A percentile compares a stretch with the other conserved stretches of the same genome.
Evolutionary conservation across 2,113 vertebrate genomes (phyloP).

Genomic region (Tricholaema leucomelas): DNA sequence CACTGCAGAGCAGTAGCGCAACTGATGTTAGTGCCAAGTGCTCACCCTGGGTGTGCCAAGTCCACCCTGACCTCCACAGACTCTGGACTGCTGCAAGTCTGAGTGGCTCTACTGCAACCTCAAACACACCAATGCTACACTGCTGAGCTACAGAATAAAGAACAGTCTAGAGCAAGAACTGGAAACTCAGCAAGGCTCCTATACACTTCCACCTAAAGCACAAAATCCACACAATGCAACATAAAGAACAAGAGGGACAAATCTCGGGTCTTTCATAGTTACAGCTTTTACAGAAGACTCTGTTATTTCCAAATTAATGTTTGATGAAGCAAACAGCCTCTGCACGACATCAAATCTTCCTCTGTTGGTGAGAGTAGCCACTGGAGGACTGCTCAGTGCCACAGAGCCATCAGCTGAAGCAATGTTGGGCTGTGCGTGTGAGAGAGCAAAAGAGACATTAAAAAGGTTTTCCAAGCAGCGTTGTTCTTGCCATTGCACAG

Average conservation of each 20-base stretch:
- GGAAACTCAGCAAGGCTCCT: background rate
- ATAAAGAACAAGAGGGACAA: slow-evolving; percentile 79
- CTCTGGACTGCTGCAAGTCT: rapidly evolving
- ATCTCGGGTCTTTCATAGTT: slow-evolving; percentile 48
- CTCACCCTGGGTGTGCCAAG: rapidly evolving
- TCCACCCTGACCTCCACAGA: background rate
- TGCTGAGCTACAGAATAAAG: background rate
- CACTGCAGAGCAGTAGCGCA: background rate
- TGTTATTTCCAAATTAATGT: slow-evolving; percentile 74
- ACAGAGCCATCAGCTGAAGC: slow-evolving; percentile 59
- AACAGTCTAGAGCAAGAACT: background rate
- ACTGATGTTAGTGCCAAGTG: rapidly evolving
- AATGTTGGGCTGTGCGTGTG: slow-evolving; percentile 74
- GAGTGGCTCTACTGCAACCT: background rate
- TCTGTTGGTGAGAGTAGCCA: slow-evolving; percentile 70
- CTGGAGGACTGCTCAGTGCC: slow-evolving; percentile 51
- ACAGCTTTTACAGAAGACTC: slow-evolving; percentile 71
- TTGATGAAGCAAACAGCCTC: slow-evolving; percentile 76
- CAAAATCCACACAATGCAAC: slow-evolving; percentile 79
- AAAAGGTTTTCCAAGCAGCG: background rate
- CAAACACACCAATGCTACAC: background rate
- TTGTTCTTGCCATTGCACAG: background rate
- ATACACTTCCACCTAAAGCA: slow-evolving; percentile 58
- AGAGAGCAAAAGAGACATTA: slow-evolving; percentile 9
- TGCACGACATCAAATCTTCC: slow-evolving; percentile 68